Conservation (phyloP, 1,140 invertebrate genomes). For the Maconellicoccus hirsutus region DNA sequence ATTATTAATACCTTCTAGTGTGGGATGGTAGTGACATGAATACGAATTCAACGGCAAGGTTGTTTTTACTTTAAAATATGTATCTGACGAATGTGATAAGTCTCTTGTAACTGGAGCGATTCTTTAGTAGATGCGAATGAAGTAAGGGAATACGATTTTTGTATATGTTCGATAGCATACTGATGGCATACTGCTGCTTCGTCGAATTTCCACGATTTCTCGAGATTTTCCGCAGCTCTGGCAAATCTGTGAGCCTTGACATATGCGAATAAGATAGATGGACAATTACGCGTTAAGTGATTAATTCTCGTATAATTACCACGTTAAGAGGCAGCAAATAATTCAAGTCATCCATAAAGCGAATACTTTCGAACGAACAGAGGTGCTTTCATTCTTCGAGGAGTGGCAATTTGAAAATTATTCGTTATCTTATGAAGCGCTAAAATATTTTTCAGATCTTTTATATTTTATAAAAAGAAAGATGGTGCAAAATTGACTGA, state of each 20-base stretch:
- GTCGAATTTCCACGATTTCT: background rate
- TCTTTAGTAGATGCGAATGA: background rate
- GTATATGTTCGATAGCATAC: background rate
- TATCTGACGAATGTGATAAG: background rate
- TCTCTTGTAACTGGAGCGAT: background rate
- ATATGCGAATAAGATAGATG: background rate
- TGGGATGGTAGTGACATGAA: background rate
- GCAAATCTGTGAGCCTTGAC: background rate
- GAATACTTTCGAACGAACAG: background rate
- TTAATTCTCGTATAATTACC: background rate
- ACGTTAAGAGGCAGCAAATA: background rate
- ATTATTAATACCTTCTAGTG: too few relatives aligned
- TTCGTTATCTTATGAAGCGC: too few relatives aligned
- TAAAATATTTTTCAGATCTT: too few relatives aligned
- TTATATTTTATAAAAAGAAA: too few relatives aligned
- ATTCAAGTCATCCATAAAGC: background rate
- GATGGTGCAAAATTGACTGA: too few relatives aligned
- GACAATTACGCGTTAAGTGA: too few relatives aligned
- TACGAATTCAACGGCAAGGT: background rate
- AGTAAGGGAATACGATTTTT: background rate
- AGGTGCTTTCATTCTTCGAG: too few relatives aligned
- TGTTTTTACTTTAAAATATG: background rate
- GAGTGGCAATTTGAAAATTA: too few relatives aligned
- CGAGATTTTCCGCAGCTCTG: background rate
- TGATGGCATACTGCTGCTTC: background rate